Evolutionary conservation across 2,888 invertebrate genomes (phyloP).

Genomic region (Catotricha subobsoleta): DNA sequence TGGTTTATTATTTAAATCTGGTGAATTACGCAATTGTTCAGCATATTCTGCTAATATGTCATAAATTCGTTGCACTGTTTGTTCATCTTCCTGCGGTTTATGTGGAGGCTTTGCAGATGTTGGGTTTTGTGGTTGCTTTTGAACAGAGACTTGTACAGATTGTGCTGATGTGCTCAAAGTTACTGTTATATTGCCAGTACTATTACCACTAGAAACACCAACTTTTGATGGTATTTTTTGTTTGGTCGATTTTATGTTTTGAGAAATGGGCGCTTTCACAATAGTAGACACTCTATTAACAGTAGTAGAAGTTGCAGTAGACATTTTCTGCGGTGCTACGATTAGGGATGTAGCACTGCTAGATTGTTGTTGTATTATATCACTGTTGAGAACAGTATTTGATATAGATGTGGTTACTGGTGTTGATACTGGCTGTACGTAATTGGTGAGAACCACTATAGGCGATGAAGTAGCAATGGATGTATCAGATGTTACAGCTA

Average conservation of each 20-base stretch:
- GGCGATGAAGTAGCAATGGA: conserved; percentile 30
- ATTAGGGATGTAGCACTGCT: background rate
- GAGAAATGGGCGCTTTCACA: background rate
- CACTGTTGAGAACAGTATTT: background rate
- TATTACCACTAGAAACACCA: background rate
- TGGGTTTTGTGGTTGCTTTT: no score
- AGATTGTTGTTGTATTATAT: background rate
- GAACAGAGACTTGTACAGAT: no score
- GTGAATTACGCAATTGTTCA: conserved; percentile 60
- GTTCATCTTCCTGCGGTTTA: conserved; percentile 64
- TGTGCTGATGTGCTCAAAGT: background rate
- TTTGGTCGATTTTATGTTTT: background rate
- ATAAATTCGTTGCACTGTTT: conserved; percentile 60
- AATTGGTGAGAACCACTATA: conserved; percentile 39
- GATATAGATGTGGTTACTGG: background rate
- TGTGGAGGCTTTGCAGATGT: conserved; percentile 24
- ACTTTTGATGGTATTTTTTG: background rate
- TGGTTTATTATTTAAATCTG: conserved; percentile 62
- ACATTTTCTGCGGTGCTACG: background rate
- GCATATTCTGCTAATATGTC: conserved; percentile 65
- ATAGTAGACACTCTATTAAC: background rate
- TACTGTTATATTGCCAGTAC: background rate
- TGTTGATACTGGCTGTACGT: conserved; percentile 19
- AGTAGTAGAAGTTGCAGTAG: background rate
- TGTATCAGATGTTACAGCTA: no score